Evolutionary conservation across 2,888 invertebrate genomes (phyloP).

Genomic region (Leptinotarsa rubiginosa): DNA sequence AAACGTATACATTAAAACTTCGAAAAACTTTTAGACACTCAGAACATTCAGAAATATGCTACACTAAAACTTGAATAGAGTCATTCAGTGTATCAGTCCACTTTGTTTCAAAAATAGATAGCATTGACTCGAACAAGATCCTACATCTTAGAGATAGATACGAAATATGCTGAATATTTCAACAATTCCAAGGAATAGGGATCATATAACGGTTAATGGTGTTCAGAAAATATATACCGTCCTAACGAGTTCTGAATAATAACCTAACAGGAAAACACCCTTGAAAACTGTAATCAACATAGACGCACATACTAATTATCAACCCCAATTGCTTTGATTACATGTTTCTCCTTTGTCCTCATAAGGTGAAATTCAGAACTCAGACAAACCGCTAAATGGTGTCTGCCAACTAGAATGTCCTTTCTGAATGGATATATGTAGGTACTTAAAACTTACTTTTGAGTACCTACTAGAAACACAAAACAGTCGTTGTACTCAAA

Average conservation of each 20-base stretch:
- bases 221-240: too few relatives aligned
- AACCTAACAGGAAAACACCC: neutral
- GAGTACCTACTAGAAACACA: neutral
- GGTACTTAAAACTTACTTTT: neutral
- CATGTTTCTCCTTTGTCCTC: neutral
- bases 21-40: too few relatives aligned
- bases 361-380: neutral
- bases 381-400: neutral
- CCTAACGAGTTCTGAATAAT: neutral
- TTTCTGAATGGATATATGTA: neutral
- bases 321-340: neutral
- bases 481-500: slow-evolving; percentile 2
- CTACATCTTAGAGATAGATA: too few relatives aligned
- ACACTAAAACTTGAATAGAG: too few relatives aligned
- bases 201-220: too few relatives aligned
- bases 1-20: too few relatives aligned
- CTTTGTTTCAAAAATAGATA: too few relatives aligned
- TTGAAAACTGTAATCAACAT: neutral
- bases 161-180: too few relatives aligned
- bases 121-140: too few relatives aligned
- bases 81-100: too few relatives aligned
- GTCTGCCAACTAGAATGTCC: neutral
- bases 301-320: neutral
- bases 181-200: too few relatives aligned
- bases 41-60: too few relatives aligned